phyloP scores from a whole-genome alignment of 2,113 vertebrate genomes.

The Marmota flaviventris region DNA sequence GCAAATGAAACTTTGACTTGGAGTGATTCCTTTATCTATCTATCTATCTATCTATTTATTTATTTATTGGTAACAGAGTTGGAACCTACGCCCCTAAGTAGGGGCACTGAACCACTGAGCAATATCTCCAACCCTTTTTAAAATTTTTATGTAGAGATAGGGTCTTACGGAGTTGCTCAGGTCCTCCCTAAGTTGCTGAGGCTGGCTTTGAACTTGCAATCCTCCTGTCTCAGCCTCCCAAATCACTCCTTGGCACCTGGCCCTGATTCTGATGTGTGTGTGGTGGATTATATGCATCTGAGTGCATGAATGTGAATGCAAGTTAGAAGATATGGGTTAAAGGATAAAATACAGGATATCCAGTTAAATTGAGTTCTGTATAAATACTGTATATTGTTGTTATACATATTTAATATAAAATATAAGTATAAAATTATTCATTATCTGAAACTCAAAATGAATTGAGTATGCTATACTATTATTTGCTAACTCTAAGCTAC shows the following conservation, averaged over 20 bases:
- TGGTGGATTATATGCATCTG: not conserved
- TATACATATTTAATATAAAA: not conserved
- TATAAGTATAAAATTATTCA: not conserved
- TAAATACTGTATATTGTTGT: not conserved
- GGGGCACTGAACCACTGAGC: no score
- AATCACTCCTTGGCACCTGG: no score
- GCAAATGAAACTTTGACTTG: not conserved
- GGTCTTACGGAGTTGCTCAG: no score
- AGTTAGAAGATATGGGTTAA: not conserved
- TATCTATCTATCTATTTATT: no score
- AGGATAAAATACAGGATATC: not conserved
- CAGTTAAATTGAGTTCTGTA: constrained; percentile 8
- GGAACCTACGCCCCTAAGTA: no score
- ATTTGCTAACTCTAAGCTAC: not conserved
- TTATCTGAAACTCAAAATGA: constrained; percentile 41
- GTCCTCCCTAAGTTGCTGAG: no score
- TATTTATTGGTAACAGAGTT: no score
- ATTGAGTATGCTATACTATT: not conserved
- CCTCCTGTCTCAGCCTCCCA: no score
- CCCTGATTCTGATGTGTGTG: not conserved
- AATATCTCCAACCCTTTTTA: no score
- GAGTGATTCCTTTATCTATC: no score
- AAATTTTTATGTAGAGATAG: no score
- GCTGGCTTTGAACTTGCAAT: no score
- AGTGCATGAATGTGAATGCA: accelerated